Evolutionary conservation across 1,140 invertebrate genomes (phyloP).

Genomic region (Platyura marginata): DNA sequence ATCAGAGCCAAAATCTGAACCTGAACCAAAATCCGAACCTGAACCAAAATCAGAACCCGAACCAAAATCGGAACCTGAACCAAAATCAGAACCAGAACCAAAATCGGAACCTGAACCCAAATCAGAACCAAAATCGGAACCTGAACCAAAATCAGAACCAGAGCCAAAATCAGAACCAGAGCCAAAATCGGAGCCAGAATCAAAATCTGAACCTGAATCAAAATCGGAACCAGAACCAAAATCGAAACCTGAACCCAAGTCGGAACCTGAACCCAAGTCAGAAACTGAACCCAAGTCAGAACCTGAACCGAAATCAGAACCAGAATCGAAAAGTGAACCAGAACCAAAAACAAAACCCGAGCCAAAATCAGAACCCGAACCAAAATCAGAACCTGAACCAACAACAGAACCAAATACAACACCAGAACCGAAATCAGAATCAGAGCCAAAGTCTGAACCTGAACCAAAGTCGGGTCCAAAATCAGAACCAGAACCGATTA

Average conservation of each 20-base stretch:
- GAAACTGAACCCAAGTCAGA: constrained; percentile 25
- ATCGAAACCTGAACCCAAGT: constrained; percentile 23
- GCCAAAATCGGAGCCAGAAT: constrained; percentile 26
- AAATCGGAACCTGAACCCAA: constrained; percentile 17
- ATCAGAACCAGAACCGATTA: no score
- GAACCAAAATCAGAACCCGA: constrained; percentile 21
- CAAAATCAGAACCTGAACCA: constrained; percentile 23
- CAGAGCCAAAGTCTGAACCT: constrained; percentile 11
- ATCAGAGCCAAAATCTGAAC: constrained; percentile 15
- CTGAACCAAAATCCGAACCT: constrained; percentile 25
- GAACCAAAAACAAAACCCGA: constrained; percentile 26
- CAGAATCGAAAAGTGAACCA: constrained; percentile 14
- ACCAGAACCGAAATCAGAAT: constrained; percentile 22
- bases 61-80: constrained; percentile 14
- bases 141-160: constrained; percentile 24
- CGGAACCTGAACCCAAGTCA: constrained; percentile 22
- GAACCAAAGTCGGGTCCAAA: no score
- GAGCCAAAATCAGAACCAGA: constrained; percentile 25
- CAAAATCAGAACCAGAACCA: constrained; percentile 12
- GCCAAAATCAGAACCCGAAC: constrained; percentile 25
- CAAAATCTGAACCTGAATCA: constrained; percentile 26
- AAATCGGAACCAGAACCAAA: constrained; percentile 26
- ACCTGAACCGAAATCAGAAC: constrained; percentile 26
- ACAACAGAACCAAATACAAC: constrained; percentile 23
- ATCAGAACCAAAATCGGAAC: constrained; percentile 11